Percentiles rank a stretch among this genome's conserved stretches.
Evolutionary conservation across 2,797 vertebrate genomes (phyloP).

Genomic region (Simalia tracyae): DNA sequence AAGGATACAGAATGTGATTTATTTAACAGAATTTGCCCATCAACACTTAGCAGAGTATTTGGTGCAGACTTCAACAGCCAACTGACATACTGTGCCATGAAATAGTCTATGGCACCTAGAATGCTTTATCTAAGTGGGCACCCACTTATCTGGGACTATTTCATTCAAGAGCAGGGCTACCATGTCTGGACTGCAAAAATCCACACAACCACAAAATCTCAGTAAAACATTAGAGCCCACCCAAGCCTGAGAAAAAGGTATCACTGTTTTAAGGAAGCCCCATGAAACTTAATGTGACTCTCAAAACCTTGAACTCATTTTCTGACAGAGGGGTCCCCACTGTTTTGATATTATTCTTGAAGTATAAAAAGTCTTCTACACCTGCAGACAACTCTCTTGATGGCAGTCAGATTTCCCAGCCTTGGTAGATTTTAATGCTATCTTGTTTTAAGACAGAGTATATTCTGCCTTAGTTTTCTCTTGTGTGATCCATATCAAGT

Average conservation of each 20-base stretch:
- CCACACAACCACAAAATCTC: not conserved
- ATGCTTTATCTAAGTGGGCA: not conserved
- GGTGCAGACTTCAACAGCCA: not conserved
- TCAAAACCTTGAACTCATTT: not conserved
- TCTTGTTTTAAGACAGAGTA: not conserved
- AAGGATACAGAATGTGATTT: conserved; percentile 47
- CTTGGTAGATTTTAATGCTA: not conserved
- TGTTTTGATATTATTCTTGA: not conserved
- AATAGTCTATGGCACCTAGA: not conserved
- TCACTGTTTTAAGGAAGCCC: not conserved
- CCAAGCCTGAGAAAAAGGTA: not conserved
- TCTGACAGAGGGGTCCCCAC: not conserved
- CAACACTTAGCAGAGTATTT: conserved; percentile 29
- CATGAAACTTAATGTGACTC: not conserved
- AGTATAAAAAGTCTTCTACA: not conserved
- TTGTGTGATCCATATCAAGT: not conserved
- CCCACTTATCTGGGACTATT: not conserved
- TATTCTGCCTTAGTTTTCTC: not conserved
- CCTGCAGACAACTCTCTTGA: not conserved
- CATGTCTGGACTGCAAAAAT: not conserved
- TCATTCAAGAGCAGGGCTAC: not conserved
- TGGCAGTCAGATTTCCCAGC: not conserved
- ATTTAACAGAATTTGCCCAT: conserved; percentile 59
- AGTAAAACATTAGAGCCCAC: not conserved
- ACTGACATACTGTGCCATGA: not conserved